These are phyloP conservation scores for Leptodactylus fallax DNA, from an alignment of 2,797 vertebrate species.

Conservation along the genomic window DNA sequence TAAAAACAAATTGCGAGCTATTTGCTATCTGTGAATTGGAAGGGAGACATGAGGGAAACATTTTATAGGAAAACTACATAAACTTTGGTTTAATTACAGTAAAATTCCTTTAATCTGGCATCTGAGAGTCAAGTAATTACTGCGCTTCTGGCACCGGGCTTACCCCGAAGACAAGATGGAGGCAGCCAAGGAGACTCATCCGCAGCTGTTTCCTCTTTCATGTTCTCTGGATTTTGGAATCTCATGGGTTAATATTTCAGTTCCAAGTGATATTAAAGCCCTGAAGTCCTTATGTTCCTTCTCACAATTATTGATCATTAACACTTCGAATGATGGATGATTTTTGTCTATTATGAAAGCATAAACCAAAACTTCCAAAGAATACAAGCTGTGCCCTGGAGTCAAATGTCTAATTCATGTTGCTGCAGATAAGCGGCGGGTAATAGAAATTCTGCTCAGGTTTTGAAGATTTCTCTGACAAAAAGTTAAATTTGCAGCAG, in stretches of 20 bases:
- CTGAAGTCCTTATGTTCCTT: neutral
- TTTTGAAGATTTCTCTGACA: constrained; percentile 8
- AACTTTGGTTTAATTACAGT: neutral
- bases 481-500: constrained; percentile 18
- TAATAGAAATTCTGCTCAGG: constrained; percentile 19
- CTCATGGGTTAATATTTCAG: neutral
- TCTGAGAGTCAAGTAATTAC: neutral
- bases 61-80: neutral
- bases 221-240: neutral
- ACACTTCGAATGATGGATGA: neutral
- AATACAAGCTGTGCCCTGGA: neutral
- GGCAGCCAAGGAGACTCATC: neutral
- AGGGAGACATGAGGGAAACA: no score
- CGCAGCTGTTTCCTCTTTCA: neutral
- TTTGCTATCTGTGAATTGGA: neutral
- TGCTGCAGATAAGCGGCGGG: neutral
- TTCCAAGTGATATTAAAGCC: neutral
- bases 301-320: neutral
- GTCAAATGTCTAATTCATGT: neutral
- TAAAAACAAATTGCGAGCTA: neutral
- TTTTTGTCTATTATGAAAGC: neutral
- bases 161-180: neutral
- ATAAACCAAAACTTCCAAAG: neutral
- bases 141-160: neutral
- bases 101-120: constrained; percentile 6